These are phyloP conservation scores for Tipula vernalis DNA, from an alignment of 2,888 invertebrate genomes.

Conservation along the genomic window DNA sequence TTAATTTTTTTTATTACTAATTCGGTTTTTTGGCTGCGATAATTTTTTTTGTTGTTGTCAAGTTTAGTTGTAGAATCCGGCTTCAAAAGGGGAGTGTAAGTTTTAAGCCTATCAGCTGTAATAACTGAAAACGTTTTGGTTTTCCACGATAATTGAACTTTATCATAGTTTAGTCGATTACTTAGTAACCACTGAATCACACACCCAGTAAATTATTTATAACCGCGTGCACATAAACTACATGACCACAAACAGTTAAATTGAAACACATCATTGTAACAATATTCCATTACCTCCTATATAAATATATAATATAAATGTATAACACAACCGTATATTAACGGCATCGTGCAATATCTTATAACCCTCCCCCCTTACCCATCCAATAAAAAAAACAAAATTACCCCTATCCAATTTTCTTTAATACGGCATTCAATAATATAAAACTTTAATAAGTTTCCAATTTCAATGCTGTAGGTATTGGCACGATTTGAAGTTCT, in stretches of 20 bases:
- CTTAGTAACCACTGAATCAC: too few relatives aligned
- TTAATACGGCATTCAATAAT: not conserved
- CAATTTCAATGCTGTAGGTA: constrained; percentile 4
- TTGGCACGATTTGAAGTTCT: not conserved
- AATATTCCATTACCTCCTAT: not conserved
- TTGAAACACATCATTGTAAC: not conserved
- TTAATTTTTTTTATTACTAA: too few relatives aligned
- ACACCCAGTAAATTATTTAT: not conserved
- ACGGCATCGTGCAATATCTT: not conserved
- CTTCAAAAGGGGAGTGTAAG: too few relatives aligned
- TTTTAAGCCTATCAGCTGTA: too few relatives aligned
- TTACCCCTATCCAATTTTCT: constrained; percentile 4
- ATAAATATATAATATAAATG: not conserved
- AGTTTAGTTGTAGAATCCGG: too few relatives aligned
- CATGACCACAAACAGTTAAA: not conserved
- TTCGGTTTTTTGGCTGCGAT: too few relatives aligned
- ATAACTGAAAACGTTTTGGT: too few relatives aligned
- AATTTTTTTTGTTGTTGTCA: too few relatives aligned
- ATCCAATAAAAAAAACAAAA: not conserved
- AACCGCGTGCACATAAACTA: not conserved
- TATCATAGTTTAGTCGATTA: not conserved
- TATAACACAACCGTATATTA: not conserved
- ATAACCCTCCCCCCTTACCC: not conserved
- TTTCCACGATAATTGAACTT: too few relatives aligned
- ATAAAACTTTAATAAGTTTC: constrained; percentile 4